Evolutionary conservation across 1,140 invertebrate species (phyloP), one percentile per base, ranked within the genome.

Genomic region (Drosophila murphyi): DNA sequence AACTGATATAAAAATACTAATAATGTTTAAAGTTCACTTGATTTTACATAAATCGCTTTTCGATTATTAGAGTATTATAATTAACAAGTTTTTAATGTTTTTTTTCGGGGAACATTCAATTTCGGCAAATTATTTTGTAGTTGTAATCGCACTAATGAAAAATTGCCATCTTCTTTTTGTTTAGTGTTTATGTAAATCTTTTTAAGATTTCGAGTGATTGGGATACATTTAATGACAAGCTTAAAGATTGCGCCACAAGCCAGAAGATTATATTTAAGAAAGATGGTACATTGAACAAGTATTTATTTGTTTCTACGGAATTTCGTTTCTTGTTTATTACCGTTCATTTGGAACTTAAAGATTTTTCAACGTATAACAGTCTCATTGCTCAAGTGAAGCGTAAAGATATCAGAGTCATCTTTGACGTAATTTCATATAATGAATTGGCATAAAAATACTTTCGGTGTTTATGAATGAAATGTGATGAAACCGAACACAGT

Each of bases 361-460:
- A 20, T 20, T 3, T 20, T 20, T 20, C 20, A 12, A 8, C 48
- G 6, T 31, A n/a, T 51, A 51, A 51, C 2, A 47, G 5, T 5
- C 48, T 28, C 5, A 3, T 1, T 29, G 31, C 50, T 6, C 4
- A 8, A 43, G n/a, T 43, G n/a, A n/a, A 43, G 39, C 39, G 39
- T 43, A 3, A 43, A 43, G 39, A 12, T 28, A 43, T 43, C 10
- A 31, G n/a, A 57, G 39, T 43, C 55, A 57, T 12, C 28, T 12
- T 12, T 57, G 4, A 12, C 32, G 31, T 57, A 56, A 65, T 51
- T 43, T 34, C 37, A 52, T 28, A 32, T 34, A 7, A 57, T 72
- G 45, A 72, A 29, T 72, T 8, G 5, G 28, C 69, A 50, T 31
- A 51, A 65, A 63, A 52, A 20, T n/a, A n/a, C 35, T 37, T 37